These are phyloP conservation scores for Polyodon spathula DNA, from an alignment of 2,113 vertebrate genomes.

Conservation along the genomic window DNA sequence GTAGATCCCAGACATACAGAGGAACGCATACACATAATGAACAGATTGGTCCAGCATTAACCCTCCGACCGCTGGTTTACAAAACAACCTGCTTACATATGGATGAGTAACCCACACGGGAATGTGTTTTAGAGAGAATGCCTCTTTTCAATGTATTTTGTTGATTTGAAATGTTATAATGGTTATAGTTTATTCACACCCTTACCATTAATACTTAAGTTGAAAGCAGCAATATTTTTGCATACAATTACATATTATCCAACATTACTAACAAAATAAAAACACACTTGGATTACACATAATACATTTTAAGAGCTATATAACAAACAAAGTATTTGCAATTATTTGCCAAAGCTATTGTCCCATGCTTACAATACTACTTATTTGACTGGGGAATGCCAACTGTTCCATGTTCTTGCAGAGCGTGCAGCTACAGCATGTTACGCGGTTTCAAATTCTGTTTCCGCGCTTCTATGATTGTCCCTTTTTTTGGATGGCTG, in stretches of 20 bases:
- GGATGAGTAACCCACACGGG: neutral
- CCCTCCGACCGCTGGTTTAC: too few species aligned
- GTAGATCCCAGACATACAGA: slow-evolving; percentile 2
- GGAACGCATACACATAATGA: neutral
- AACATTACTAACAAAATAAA: slow-evolving; percentile 47
- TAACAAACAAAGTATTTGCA: slow-evolving; percentile 18
- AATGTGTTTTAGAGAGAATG: neutral
- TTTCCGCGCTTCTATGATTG: neutral
- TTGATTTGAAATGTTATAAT: slow-evolving; percentile 21
- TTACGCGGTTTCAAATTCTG: neutral
- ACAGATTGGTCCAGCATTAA: neutral
- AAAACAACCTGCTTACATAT: neutral
- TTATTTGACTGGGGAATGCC: neutral
- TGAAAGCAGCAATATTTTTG: slow-evolving; percentile 53
- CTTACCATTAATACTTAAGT: slow-evolving; percentile 35
- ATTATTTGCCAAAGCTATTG: slow-evolving; percentile 17
- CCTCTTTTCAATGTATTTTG: neutral
- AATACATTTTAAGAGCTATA: slow-evolving; percentile 30
- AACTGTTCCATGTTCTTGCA: too few species aligned
- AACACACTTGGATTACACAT: slow-evolving; percentile 40
- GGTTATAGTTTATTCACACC: slow-evolving; percentile 29
- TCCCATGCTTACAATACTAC: slow-evolving; percentile 1
- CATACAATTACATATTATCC: slow-evolving; percentile 46
- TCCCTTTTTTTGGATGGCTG: slow-evolving; percentile 10
- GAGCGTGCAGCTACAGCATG: too few species aligned